Base-by-base conservation (phyloP, 2,888 invertebrate species). In the Lissonota sp. region DNA sequence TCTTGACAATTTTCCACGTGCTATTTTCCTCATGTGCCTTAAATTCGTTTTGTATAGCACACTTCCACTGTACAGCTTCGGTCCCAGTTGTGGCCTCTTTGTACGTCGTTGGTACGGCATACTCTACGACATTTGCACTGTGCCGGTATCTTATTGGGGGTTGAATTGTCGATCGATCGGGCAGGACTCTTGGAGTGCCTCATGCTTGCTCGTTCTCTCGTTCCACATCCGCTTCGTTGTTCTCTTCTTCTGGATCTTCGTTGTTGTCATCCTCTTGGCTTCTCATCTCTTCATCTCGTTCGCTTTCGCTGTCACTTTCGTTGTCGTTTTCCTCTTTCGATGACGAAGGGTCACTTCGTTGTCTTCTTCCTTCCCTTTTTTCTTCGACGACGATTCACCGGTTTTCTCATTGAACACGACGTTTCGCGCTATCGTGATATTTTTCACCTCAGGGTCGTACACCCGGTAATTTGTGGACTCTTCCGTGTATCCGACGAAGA, bases 391-490 rank as follows among this genome's bases (percentile, higher is more conserved):
- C 6, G 39, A 0, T 16, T 5, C 49, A 0, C 72, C 62, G 26
- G 40, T 63, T 42, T 44, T 76, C 40, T 83, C 84, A 70, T 85
- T 81, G 66, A 86, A 87, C 10, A 85, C 71, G 10, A 86, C 84
- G 74, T 87, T 79, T 64, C 84, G 70, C 37, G 82, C 84, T 44
- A 40, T 60, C 37, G 80, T 46, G 37, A 83, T 60, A 62, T 82
- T 75, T 42, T 57, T 1, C 7, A 79, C 53, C 51, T 51, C 72
- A 12, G 77, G 80, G 46, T 83, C 72, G 81, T 80, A 87, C 16
- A 85, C 37, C 12, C 83, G 67, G 42, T 85, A 85, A 7, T 57
- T 70, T 5, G 70, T 7, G 1, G 51, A 66, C n/a, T 66, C 7
- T 4, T 37, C 66, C 14, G 37, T 12, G 37, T 66, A 66, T 37